Evolutionary conservation across 1,140 invertebrate species (phyloP), one percentile per base, ranked within the genome.

Genomic region (Orchesella cincta): DNA sequence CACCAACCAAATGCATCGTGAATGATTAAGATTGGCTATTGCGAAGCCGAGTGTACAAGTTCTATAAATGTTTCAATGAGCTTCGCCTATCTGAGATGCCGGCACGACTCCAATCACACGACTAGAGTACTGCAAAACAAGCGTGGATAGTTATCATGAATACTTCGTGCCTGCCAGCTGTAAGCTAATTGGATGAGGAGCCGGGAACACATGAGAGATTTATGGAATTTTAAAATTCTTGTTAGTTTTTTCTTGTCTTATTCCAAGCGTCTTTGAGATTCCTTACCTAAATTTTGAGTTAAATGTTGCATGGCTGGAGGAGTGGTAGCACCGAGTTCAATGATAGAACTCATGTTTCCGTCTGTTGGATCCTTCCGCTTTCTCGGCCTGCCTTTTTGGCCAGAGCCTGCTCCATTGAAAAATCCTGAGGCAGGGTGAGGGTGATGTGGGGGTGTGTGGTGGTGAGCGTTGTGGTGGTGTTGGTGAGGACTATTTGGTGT

Each of bases 311-410:
- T 74, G 57, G 33, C 62, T 72, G 33, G 62, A 35, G 76, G 76
- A 64, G 76, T 36, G 12, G 76, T 39, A 67, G 57, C 72, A n/a
- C 76, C 76, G 20, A 78, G 52, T 52, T 78, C 76, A 16, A 76
- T 71, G 54, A 78, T 70, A 35, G 72, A 74, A 31, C 46, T 51
- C 73, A 74, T 52, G n/a, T 35, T 52, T 54, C 46, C 52, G 73
- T 34, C 31, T 20, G 36, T 35, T 23, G 76, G 46, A 14, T 89
- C 83, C 85, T 93, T 94, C 84, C 93, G 88, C 84, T 95, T 96
- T 81, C 93, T 87, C 0, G 94, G 93, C 39, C 94, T 85, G 1
- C 94, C 94, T 85, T 96, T 96, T 78, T 92, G 91, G 26, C 87
- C 88, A 80, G 88, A 86, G 36, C 89, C 88, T 16, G 90, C 88